Evolutionary conservation across 1,140 invertebrate species (phyloP), one percentile per base, ranked within the genome.

Genomic region (Drosophila lacteicornis): DNA sequence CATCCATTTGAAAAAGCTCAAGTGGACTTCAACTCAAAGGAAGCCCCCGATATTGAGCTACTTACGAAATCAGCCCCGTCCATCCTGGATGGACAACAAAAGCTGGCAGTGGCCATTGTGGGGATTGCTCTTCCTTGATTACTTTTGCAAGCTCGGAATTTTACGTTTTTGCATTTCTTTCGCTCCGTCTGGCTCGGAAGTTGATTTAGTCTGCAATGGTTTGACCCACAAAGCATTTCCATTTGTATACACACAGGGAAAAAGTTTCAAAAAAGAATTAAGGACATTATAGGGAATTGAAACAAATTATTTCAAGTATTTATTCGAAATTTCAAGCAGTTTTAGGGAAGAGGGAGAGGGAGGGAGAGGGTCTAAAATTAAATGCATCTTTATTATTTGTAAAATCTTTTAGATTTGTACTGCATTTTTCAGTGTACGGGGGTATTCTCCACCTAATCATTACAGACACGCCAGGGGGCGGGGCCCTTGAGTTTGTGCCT

Each of bases 381-480:
- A 33, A 33, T 9, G 8, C 2, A 33, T 33, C 30, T 6, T 30
- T 25, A 30, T 1, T 2, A 9, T 33, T 8, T 33, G 30, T 33
- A 33, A 33, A 33, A 33, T 33, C 30, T 33, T 8, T 33, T 33
- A 8, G 8, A 36, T 2, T 36, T 11, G 3, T 13, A 11, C 11
- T 11, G 0, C 3, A 9, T 15, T 58, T 27, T 9, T 0, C 38
- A 61, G 62, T 62, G 56, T 36, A 62, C 12, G 1, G 11, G n/a
- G 11, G 22, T 50, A 71, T 73, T 60, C 49, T 62, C 30, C 50
- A 65, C 43, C 60, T 66, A 56, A 59, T 75, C 70, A 85, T 85
- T 78, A 80, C 45, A 47, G 27, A 30, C 82, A 85, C 82, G 82
- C 56, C 75, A 78, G 46, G 36, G 78, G 82, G 82, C 65, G 77